A percentile compares a stretch with the other conserved stretches of the same genome.
Evolutionary conservation across 2,113 vertebrate species (phyloP).

Genomic region (Otis tarda): DNA sequence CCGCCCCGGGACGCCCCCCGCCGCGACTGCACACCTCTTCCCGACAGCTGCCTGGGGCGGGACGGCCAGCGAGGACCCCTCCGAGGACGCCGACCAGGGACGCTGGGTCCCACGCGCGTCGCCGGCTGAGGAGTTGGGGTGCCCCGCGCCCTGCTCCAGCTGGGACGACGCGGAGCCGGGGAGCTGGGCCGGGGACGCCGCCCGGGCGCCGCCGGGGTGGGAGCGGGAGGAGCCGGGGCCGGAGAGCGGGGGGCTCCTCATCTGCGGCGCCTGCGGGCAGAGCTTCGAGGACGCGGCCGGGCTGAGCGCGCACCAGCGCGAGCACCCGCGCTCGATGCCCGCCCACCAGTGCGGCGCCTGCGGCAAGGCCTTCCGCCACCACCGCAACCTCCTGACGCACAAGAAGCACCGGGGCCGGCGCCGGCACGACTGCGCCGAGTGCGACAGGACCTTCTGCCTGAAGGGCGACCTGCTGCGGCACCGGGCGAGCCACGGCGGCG

Average conservation of each 20-base stretch:
- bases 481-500: slow-evolving; percentile 79
- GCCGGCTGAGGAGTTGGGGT: no score
- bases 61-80: no score
- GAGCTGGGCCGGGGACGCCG: accelerated
- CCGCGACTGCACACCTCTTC: accelerated
- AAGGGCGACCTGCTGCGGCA: slow-evolving; percentile 85
- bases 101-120: no score
- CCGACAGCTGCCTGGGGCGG: no score
- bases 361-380: slow-evolving; percentile 37
- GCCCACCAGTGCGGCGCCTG: slow-evolving; percentile 15
- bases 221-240: accelerated
- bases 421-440: slow-evolving; percentile 52
- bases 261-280: neutral
- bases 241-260: neutral
- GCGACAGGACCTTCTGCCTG: slow-evolving; percentile 62
- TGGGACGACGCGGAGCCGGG: neutral
- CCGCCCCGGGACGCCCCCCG: accelerated
- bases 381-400: slow-evolving; percentile 67
- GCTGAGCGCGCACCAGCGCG: neutral
- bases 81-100: no score
- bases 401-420: slow-evolving; percentile 59
- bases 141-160: neutral
- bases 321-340: slow-evolving; percentile 32
- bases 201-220: no score
- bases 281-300: neutral